Percentiles rank a stretch among this genome's conserved stretches.
These are phyloP conservation scores for Saccostrea cuccullata DNA, from an alignment of 1,140 invertebrate species.

Conservation along the genomic window DNA sequence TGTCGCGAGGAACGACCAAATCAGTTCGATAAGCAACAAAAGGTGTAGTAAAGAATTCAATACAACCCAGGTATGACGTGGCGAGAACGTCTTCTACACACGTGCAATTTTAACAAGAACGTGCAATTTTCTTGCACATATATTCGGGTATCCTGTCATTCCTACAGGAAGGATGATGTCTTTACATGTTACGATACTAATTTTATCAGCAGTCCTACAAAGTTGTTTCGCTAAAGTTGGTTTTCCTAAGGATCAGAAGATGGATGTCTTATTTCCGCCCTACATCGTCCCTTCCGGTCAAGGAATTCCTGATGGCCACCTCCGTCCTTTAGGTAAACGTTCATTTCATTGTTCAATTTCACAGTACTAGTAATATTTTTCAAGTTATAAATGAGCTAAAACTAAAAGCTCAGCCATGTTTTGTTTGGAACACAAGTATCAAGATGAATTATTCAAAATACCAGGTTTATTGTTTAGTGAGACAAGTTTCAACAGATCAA, in stretches of 20 bases:
- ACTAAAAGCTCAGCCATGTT: no score
- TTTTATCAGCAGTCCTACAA: background rate
- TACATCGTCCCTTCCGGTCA: constrained; percentile 54
- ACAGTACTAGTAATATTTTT: no score
- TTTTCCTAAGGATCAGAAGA: constrained; percentile 73
- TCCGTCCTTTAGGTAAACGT: constrained; percentile 72
- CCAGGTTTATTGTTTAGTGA: no score
- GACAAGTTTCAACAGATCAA: no score
- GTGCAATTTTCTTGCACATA: background rate
- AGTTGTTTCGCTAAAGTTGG: constrained; percentile 53
- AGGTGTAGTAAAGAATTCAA: background rate
- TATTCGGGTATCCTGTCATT: background rate
- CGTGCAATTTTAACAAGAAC: background rate
- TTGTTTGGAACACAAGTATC: no score
- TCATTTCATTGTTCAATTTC: no score
- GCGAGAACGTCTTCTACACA: background rate
- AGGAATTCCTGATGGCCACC: constrained; percentile 71
- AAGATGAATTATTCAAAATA: no score
- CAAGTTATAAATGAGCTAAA: no score
- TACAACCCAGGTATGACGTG: constrained; percentile 21
- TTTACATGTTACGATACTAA: background rate
- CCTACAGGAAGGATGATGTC: background rate
- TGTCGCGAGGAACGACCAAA: background rate
- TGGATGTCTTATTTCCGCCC: constrained; percentile 71
- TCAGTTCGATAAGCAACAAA: constrained; percentile 29